phyloP scores from a whole-genome alignment of 1,140 invertebrate species.

The Wiebesia pumilae region DNA sequence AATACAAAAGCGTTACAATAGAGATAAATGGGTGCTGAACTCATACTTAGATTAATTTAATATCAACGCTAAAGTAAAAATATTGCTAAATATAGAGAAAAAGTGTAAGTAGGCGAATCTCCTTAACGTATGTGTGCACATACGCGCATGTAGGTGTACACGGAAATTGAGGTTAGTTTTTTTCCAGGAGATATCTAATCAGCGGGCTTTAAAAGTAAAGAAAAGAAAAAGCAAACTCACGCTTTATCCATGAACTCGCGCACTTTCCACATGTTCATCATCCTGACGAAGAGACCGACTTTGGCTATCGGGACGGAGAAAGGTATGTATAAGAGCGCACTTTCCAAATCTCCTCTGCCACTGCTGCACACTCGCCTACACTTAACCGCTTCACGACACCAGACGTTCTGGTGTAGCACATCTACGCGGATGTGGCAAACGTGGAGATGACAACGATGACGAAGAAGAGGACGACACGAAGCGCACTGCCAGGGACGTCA shows the following conservation, averaged over 20 bases:
- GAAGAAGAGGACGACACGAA: not conserved
- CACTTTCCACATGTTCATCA: slow-evolving; percentile 94
- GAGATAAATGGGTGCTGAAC: not conserved
- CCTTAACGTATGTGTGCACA: not conserved
- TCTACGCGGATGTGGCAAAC: not conserved
- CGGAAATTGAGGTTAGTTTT: slow-evolving; percentile 9
- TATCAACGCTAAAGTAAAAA: not conserved
- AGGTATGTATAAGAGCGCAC: not conserved
- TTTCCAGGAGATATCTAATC: not conserved
- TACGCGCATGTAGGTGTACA: not conserved
- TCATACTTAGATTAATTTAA: not conserved
- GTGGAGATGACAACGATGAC: not conserved
- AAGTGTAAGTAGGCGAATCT: not conserved
- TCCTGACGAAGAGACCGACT: slow-evolving; percentile 44
- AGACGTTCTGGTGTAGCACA: not conserved
- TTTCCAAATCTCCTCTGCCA: not conserved
- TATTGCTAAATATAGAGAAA: not conserved
- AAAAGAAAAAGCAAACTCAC: slow-evolving; percentile 80
- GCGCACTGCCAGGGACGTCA: slow-evolving; percentile 37
- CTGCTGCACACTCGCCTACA: not conserved
- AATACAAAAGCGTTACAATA: not conserved
- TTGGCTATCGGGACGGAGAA: not conserved
- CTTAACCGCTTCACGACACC: not conserved
- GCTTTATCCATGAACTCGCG: slow-evolving; percentile 95
- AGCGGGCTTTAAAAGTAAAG: not conserved